These are phyloP conservation scores for Lasioglossum pauxillum DNA, from an alignment of 2,888 invertebrate genomes.

Conservation along the genomic window DNA sequence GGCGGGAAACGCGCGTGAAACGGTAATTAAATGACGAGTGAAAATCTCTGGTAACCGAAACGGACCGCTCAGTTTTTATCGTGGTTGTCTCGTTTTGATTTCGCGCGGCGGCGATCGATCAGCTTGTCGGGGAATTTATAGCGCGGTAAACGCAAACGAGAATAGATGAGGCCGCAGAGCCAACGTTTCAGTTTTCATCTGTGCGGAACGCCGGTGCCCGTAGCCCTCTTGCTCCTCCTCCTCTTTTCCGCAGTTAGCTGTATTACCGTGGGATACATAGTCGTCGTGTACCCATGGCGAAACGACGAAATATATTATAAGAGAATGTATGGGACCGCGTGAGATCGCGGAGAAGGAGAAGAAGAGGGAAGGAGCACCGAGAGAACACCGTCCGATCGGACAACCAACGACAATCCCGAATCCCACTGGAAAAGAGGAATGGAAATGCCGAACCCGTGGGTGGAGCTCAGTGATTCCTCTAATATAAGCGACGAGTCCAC, in stretches of 20 bases:
- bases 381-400: constrained; percentile 17
- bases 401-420: constrained; percentile 38
- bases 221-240: not conserved
- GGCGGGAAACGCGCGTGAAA: not conserved
- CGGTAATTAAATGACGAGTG: constrained; percentile 7
- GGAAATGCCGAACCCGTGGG: constrained; percentile 33
- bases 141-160: constrained; percentile 54
- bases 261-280: constrained; percentile 25
- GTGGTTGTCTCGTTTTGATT: constrained; percentile 48
- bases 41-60: not conserved
- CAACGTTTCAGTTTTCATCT: constrained; percentile 50
- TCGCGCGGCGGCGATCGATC: constrained; percentile 46
- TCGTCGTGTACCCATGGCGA: not conserved
- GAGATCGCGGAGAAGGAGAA: constrained; percentile 16
- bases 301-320: constrained; percentile 36
- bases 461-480: constrained; percentile 35
- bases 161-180: constrained; percentile 54
- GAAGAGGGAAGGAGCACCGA: not conserved
- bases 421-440: constrained; percentile 12
- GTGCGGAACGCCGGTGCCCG: not conserved
- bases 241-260: constrained; percentile 30
- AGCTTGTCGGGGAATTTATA: constrained; percentile 45
- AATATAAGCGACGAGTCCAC: constrained; percentile 47
- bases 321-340: not conserved
- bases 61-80: constrained; percentile 8